phyloP scores from a whole-genome alignment of 2,888 invertebrate genomes.

The Philhelius pedissequus region DNA sequence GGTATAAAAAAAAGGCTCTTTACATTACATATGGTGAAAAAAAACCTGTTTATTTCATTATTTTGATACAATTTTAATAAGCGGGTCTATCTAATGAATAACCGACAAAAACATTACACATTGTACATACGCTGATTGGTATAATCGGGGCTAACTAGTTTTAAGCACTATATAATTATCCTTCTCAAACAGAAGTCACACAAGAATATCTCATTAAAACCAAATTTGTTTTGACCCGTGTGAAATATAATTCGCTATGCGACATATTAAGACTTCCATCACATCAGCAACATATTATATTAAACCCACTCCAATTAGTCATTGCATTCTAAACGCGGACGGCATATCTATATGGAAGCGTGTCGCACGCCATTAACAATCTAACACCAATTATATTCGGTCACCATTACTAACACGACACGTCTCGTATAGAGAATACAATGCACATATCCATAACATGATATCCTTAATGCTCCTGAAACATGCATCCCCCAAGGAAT shows the following conservation, averaged over 20 bases:
- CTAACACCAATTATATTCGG: conserved; percentile 36
- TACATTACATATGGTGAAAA: no score
- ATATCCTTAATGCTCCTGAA: conserved; percentile 32
- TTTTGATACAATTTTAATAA: no score
- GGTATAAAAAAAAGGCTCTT: no score
- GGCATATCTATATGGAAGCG: neutral
- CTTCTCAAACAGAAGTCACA: neutral
- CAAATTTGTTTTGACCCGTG: conserved; percentile 2
- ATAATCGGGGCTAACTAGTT: neutral
- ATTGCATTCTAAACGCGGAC: neutral
- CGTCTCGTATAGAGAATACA: neutral
- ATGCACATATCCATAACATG: conserved; percentile 7
- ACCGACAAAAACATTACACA: no score
- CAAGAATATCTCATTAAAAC: conserved; percentile 19
- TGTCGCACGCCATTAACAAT: conserved; percentile 44
- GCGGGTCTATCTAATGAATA: no score
- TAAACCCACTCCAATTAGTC: conserved; percentile 52
- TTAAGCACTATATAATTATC: neutral
- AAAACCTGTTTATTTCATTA: no score
- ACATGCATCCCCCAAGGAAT: conserved; percentile 31
- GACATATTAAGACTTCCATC: neutral
- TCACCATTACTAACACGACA: neutral
- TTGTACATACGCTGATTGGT: no score
- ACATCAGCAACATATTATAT: neutral
- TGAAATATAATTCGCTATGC: neutral